Evolutionary conservation across 2,113 vertebrate genomes (phyloP).

Genomic region (Emydocephalus ijimae): DNA sequence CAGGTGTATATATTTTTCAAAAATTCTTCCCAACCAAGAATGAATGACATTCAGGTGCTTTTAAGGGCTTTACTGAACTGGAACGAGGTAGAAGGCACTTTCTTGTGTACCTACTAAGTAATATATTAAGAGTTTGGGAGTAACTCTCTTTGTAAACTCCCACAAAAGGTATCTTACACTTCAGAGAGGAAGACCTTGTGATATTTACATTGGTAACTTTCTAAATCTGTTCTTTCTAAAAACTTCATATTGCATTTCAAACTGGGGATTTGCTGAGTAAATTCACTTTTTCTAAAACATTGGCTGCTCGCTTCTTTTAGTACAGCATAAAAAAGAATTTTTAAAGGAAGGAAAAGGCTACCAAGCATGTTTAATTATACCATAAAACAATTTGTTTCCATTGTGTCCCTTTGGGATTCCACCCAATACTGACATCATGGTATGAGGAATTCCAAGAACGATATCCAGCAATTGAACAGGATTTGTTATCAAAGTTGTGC

Average conservation of each 20-base stretch:
- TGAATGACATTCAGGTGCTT: background rate
- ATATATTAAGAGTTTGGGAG: background rate
- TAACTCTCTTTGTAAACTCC: background rate
- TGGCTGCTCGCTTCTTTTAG: slow-evolving; percentile 30
- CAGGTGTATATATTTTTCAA: background rate
- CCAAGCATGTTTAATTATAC: background rate
- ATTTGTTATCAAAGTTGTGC: slow-evolving; percentile 37
- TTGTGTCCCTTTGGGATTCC: slow-evolving; percentile 42
- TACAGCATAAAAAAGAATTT: slow-evolving; percentile 13
- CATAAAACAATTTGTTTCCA: slow-evolving; percentile 41
- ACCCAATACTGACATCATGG: slow-evolving; percentile 46
- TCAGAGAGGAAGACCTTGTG: background rate
- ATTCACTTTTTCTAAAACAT: slow-evolving; percentile 30
- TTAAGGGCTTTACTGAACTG: slow-evolving; percentile 31
- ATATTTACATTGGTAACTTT: slow-evolving; percentile 4
- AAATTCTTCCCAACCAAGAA: background rate
- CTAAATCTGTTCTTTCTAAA: background rate
- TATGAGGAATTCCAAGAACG: slow-evolving; percentile 54
- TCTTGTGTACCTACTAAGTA: background rate
- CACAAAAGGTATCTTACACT: background rate
- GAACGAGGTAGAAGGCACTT: background rate
- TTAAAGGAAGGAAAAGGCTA: slow-evolving; percentile 27
- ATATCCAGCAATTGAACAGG: background rate
- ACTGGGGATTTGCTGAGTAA: slow-evolving; percentile 45
- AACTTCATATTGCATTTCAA: slow-evolving; percentile 37